These are phyloP conservation scores for Salticus scenicus DNA, from an alignment of 2,888 invertebrate genomes.

Conservation along the genomic window DNA sequence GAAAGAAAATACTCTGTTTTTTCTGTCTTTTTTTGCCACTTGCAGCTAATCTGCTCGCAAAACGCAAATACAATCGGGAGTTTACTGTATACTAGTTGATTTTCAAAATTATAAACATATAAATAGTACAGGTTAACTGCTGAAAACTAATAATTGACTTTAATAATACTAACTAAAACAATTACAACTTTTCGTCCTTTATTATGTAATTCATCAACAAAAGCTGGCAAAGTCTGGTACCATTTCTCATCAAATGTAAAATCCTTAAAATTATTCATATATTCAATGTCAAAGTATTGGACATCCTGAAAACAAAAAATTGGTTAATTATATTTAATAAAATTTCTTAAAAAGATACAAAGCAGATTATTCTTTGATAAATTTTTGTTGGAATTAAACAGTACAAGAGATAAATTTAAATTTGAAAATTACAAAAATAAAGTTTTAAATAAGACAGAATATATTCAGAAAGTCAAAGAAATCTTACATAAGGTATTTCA, in stretches of 20 bases:
- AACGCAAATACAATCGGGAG: no score
- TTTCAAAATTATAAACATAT: no score
- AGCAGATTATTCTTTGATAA: not conserved
- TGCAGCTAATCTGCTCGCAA: no score
- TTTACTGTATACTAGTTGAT: no score
- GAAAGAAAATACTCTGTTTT: no score
- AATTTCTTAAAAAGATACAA: not conserved
- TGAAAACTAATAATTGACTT: no score
- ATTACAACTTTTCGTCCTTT: slow-evolving; percentile 66
- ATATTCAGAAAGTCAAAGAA: not conserved
- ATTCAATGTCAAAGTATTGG: slow-evolving; percentile 75
- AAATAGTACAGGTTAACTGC: no score
- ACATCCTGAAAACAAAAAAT: slow-evolving; percentile 74
- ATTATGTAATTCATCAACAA: slow-evolving; percentile 71
- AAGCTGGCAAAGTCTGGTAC: slow-evolving; percentile 70
- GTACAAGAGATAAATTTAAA: not conserved
- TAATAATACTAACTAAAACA: slow-evolving; percentile 71
- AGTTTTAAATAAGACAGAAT: no score
- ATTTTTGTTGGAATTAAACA: not conserved
- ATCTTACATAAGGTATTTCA: slow-evolving; percentile 84
- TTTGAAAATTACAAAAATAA: no score
- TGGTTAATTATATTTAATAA: not conserved
- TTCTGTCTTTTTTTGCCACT: no score
- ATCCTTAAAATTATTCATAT: slow-evolving; percentile 75
- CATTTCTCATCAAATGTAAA: slow-evolving; percentile 73